Conservation (phyloP, 2,113 vertebrate species). For the Grus americana region DNA sequence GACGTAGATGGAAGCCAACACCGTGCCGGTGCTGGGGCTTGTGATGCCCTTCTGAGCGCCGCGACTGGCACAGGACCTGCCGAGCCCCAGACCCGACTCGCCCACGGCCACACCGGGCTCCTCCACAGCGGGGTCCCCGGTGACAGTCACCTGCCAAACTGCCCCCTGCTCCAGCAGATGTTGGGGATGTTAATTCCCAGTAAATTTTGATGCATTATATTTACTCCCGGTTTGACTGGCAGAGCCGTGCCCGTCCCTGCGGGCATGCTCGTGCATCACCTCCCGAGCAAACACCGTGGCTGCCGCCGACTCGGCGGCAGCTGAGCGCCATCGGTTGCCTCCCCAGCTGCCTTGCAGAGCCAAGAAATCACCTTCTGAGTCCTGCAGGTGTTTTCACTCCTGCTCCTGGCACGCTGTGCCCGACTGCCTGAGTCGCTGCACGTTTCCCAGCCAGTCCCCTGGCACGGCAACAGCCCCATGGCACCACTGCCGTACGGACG, state of each 20-base stretch:
- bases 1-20: fast-evolving
- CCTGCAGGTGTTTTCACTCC: not conserved
- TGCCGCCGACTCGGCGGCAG: fast-evolving
- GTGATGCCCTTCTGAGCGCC: fast-evolving
- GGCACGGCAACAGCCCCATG: fast-evolving
- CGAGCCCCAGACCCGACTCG: not conserved
- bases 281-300: not conserved
- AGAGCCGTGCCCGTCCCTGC: not conserved
- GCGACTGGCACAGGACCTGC: not conserved
- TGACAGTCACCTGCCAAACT: not conserved
- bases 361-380: not conserved
- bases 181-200: not conserved
- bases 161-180: not conserved
- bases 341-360: not conserved
- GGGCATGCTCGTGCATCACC: fast-evolving
- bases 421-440: fast-evolving
- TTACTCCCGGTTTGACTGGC: not conserved
- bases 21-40: fast-evolving
- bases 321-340: fast-evolving
- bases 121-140: fast-evolving
- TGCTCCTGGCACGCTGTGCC: not conserved
- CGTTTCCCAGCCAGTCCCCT: fast-evolving
- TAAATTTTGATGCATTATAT: constrained; percentile 37
- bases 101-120: not conserved
- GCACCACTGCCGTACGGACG: fast-evolving